Conservation (phyloP, 2,888 invertebrate genomes). For the Beris chalybata region DNA sequence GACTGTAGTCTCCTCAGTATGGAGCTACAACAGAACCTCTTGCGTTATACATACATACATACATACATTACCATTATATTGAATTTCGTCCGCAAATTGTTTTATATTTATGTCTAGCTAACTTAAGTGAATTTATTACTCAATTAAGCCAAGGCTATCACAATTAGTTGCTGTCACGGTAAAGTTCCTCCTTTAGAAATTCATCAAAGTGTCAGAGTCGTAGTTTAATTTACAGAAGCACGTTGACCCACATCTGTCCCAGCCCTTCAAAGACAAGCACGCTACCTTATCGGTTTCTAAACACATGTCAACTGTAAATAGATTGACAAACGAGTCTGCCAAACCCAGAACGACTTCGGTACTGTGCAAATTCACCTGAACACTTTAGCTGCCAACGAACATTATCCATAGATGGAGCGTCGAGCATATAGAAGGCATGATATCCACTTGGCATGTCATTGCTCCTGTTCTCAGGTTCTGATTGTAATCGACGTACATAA, state of each 20-base stretch:
- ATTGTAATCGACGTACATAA: neutral
- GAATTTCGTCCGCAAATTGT: neutral
- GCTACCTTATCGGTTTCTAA: slow-evolving; percentile 19
- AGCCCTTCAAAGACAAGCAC: slow-evolving; percentile 7
- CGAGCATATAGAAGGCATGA: too few relatives aligned
- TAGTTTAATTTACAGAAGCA: slow-evolving; percentile 6
- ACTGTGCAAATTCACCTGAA: neutral
- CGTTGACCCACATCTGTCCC: slow-evolving; percentile 15
- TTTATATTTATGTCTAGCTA: too few relatives aligned
- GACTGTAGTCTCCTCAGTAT: neutral
- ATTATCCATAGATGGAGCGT: too few relatives aligned
- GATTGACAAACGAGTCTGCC: slow-evolving; percentile 19
- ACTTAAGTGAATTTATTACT: too few relatives aligned
- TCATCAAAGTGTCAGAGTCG: slow-evolving; percentile 16
- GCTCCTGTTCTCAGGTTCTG: neutral
- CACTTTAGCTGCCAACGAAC: too few relatives aligned
- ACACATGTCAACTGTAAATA: slow-evolving; percentile 25
- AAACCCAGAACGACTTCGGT: neutral
- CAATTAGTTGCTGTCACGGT: slow-evolving; percentile 8
- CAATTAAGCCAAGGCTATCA: neutral
- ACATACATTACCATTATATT: neutral
- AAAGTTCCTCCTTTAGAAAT: slow-evolving; percentile 6
- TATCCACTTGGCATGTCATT: too few relatives aligned
- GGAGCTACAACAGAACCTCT: neutral
- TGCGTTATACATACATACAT: neutral